Evolutionary conservation across 2,888 invertebrate genomes (phyloP), one percentile per base, ranked within the genome.

Genomic region (Phaedon cochleariae): DNA sequence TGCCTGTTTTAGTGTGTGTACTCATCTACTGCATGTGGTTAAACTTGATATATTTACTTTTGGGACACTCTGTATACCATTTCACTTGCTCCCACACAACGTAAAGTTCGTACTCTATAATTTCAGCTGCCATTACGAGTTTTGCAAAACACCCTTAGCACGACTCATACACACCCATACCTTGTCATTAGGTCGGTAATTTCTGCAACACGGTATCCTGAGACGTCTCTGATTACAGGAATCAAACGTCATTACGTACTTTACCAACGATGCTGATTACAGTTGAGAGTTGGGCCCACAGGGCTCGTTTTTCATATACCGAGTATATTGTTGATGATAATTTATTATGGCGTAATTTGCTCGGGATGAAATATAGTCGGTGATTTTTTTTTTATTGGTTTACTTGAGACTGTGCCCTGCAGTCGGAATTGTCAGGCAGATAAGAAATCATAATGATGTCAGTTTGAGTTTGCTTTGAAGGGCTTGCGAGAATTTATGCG

Each of bases 241-340:
- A 73, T 73, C 71, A 67, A 61, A 64, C 46, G 55, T 64, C 58
- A 71, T 73, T 73, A 71, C 65, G 59, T 57, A 64, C 54, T 64
- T 63, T 58, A 64, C 49, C 58, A 64, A 59, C 62, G 41, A 45
- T 52, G 22, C 45, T 62, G 34, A 65, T 65, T 61, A 58, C 15
- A n/a, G n/a, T n/a, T n/a, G n/a, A n/a, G n/a, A n/a, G n/a, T n/a
- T n/a, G n/a, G n/a, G n/a, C n/a, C n/a, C n/a, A n/a, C n/a, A n/a
- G n/a, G n/a, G n/a, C n/a, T n/a, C n/a, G n/a, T n/a, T n/a, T n/a
- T n/a, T n/a, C n/a, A n/a, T n/a, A 45, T 53, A 59, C 58, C 58
- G 49, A 57, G 18, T 49, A 46, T 31, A 65, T 58, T 58, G 51
- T 60, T 52, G 65, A 65, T 65, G 57, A 52, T 65, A 65, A 65